Conservation (phyloP, 2,113 vertebrate species). For the Cynopterus brachyotis region DNA sequence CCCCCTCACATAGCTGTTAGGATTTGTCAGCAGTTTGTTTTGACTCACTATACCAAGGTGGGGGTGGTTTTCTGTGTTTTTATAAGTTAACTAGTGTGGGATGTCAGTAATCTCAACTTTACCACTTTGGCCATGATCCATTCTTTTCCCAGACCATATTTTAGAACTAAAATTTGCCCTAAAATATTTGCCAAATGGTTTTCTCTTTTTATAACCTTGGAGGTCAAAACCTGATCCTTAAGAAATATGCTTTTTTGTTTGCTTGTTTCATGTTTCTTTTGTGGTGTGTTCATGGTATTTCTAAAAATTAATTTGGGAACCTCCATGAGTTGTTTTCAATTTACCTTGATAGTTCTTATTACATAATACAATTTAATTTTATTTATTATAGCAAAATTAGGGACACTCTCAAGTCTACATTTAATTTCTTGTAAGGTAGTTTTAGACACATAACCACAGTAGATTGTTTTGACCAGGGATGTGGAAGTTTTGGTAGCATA, state of each 20-base stretch:
- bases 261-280: neutral
- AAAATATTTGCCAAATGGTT: constrained; percentile 21
- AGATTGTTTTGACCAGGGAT: neutral
- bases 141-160: constrained; percentile 17
- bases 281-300: neutral
- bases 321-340: neutral
- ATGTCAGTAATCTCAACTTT: constrained; percentile 63
- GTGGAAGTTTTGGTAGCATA: neutral
- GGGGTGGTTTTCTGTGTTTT: constrained; percentile 72
- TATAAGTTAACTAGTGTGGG: constrained; percentile 64
- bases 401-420: neutral
- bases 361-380: neutral
- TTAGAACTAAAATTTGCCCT: constrained; percentile 40
- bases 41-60: constrained; percentile 63
- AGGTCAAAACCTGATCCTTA: neutral
- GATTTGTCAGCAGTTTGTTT: constrained; percentile 75
- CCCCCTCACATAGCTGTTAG: constrained; percentile 63
- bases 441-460: neutral
- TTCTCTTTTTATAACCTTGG: neutral
- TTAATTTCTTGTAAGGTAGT: neutral
- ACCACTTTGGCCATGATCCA: constrained; percentile 51
- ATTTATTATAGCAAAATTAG: neutral
- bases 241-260: neutral
- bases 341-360: neutral
- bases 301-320: neutral